phyloP scores from a whole-genome alignment of 1,140 invertebrate genomes.

The Drosophila persimilis region DNA sequence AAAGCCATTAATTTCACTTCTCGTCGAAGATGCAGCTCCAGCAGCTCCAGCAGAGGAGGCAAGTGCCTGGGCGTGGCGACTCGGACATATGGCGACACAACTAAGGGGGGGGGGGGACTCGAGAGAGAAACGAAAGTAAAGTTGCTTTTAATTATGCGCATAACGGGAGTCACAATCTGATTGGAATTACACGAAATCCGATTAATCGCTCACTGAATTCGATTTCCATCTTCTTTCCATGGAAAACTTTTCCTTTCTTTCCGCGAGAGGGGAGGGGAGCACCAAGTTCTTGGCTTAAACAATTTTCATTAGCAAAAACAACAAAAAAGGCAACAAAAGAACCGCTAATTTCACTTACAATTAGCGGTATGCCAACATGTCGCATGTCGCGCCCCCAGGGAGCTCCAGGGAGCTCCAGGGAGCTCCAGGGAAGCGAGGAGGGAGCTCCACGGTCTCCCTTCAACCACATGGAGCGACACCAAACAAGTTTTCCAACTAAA shows the following conservation, averaged over 20 bases:
- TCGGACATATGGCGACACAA: slow-evolving; percentile 46
- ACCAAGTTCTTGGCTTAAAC: slow-evolving; percentile 58
- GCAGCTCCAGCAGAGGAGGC: neutral
- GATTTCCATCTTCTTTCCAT: slow-evolving; percentile 17
- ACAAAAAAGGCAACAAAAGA: slow-evolving; percentile 31
- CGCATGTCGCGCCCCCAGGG: slow-evolving; percentile 24
- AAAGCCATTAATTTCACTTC: slow-evolving; percentile 81
- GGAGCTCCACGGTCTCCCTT: neutral
- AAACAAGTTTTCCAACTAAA: slow-evolving; percentile 56
- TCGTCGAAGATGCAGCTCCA: slow-evolving; percentile 67
- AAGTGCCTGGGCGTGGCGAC: slow-evolving; percentile 20
- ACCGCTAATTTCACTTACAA: slow-evolving; percentile 81
- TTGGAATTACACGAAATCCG: slow-evolving; percentile 60
- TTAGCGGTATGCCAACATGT: slow-evolving; percentile 72
- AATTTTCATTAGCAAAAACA: slow-evolving; percentile 75
- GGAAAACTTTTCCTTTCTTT: slow-evolving; percentile 17
- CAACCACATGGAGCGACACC: slow-evolving; percentile 6
- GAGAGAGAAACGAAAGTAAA: slow-evolving; percentile 33
- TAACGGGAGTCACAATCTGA: slow-evolving; percentile 65
- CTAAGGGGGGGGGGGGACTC: neutral
- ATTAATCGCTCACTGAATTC: slow-evolving; percentile 58
- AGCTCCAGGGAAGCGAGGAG: neutral
- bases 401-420: no score
- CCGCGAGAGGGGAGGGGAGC: slow-evolving; percentile 3
- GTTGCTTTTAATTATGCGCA: slow-evolving; percentile 80